phyloP scores from a whole-genome alignment of 1,140 invertebrate species.

The Plutomurus gul region DNA sequence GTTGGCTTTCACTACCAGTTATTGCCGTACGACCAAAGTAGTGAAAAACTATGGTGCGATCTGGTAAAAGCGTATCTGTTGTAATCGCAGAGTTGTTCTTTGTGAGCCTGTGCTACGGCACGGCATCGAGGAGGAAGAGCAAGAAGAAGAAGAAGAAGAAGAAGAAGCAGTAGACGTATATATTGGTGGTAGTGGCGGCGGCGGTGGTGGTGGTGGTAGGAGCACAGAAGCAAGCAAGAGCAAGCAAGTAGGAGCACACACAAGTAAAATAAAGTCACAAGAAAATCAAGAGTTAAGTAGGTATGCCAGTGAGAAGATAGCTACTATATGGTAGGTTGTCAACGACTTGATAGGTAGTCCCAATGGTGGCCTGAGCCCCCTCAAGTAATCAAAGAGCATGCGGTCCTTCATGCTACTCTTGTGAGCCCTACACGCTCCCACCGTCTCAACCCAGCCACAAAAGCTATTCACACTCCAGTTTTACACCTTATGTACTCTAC shows the following conservation, averaged over 20 bases:
- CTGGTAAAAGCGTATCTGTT: not conserved
- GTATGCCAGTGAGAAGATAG: not conserved
- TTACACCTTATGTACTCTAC: constrained; percentile 25
- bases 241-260: not conserved
- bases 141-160: no score
- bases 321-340: constrained; percentile 20
- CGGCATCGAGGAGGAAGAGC: no score
- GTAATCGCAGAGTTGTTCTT: no score
- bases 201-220: not conserved
- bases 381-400: constrained; percentile 35
- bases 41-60: not conserved
- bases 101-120: no score
- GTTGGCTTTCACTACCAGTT: not conserved
- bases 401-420: constrained; percentile 5
- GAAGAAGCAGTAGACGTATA: no score
- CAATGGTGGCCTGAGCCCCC: constrained; percentile 20
- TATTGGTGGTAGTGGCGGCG: not conserved
- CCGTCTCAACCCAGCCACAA: constrained; percentile 21
- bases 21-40: not conserved
- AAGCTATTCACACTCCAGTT: constrained; percentile 23
- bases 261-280: not conserved
- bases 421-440: not conserved
- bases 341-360: constrained; percentile 43
- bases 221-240: no score
- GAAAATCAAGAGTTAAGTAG: not conserved